Base-by-base conservation (phyloP, 2,888 invertebrate species). In the Archips xylosteana region DNA sequence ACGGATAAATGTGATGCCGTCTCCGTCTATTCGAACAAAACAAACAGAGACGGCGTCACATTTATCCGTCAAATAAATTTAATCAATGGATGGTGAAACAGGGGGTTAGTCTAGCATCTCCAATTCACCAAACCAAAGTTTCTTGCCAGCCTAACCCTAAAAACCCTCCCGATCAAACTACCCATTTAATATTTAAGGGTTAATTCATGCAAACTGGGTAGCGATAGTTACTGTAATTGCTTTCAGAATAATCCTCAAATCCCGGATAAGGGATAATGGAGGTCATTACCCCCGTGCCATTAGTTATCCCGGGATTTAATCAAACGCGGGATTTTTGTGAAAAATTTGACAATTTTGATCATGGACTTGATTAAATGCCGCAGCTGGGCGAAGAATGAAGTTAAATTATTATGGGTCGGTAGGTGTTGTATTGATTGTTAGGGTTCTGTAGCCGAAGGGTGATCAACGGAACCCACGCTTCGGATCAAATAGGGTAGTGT, bases 151-250 rank as follows among this genome's bases (percentile, higher is more conserved):
- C 67, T 13, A 3, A 49, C 36, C 10, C 67, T 13, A 72, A 57
- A 62, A 62, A 57, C 62, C 9, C 36, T 12, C 32, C 68, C 51
- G 9, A 57, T 64, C 45, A 61, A 42, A 23, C 36, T 62, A 47
- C 59, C 68, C 63, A 68, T 69, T 73, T 73, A 73, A 73, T 73
- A 73, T 73, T 73, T 63, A 47, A 68, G 63, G 63, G 68, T 34
- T 63, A 69, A 59, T 73, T 49, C 59, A 73, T 73, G 68, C 73
- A 60, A 73, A 73, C 68, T 69, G 59, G 68, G 49, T 65, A 65
- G 42, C 60, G 59, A 65, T 71, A 71, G 71, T 65, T 65, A 54
- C 39, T 49, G 71, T 71, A 65, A 71, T 71, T 65, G 65, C 71
- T 71, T 65, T 36, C 36, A 39, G 49, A 65, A 65, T 71, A 65